Evolutionary conservation across 2,888 invertebrate species (phyloP), one percentile per base, ranked within the genome.

Genomic region (Corythucha ciliata): DNA sequence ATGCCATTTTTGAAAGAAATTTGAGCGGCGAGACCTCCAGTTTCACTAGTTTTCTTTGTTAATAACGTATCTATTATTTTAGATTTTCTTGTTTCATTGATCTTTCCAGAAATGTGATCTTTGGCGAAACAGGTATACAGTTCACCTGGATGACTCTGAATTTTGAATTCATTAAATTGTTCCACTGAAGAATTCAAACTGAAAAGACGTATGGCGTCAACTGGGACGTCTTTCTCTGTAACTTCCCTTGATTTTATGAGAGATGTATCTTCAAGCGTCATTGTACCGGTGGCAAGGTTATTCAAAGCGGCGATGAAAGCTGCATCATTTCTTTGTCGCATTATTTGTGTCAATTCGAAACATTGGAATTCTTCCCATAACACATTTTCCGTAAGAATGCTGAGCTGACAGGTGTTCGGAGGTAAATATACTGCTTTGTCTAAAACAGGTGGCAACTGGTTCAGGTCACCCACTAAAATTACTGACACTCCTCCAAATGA

Each of bases 401-500:
- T n/a, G n/a, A n/a, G n/a, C 36, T 44, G 29, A 21, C 50, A 39
- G 7, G 45, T 33, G 22, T 51, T 45, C 25, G 58, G 48, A 20
- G 42, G 18, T 26, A 46, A 47, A 52, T 57, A 65, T 34, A 64
- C 54, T 16, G 56, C 45, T 7, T 37, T 44, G 33, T 63, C 63
- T 26, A 57, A 56, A 14, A 66, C 63, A 12, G 65, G 64, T 14
- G 63, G 62, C 22, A 65, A 54, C 57, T 66, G 64, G 56, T 62
- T 57, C 8, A 66, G 59, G 52, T 66, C 66, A 21, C 66, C 67
- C 33, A 67, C 60, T 8, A 61, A 55, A 12, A 66, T 51, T 4
- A 67, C 57, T 10, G 64, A 64, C 2, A 64, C 42, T 14, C 64
- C 63, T 14, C 66, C 65, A 60, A 68, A 66, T 12, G 39, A 37